phyloP scores from a whole-genome alignment of 2,888 invertebrate species.

The Hipparchia semele region DNA sequence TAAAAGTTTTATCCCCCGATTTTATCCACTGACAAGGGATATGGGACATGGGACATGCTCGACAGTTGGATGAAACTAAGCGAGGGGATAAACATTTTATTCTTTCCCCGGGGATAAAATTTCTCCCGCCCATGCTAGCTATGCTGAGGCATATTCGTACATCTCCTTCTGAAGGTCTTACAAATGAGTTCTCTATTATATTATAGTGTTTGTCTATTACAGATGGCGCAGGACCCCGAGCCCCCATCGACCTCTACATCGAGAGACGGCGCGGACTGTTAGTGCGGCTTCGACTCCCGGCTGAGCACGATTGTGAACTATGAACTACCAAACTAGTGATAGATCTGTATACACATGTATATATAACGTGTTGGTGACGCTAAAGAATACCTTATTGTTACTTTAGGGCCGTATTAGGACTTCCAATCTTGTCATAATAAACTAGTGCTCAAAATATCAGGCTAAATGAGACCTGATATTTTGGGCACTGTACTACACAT shows the following conservation, averaged over 20 bases:
- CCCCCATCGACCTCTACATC: slow-evolving; percentile 58
- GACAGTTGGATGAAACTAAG: no score
- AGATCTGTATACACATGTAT: slow-evolving; percentile 53
- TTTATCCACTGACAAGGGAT: no score
- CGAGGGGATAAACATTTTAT: no score
- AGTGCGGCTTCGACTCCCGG: slow-evolving; percentile 44
- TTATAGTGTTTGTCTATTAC: slow-evolving; percentile 45
- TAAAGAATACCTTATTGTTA: slow-evolving; percentile 45
- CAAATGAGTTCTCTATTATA: no score
- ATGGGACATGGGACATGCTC: no score
- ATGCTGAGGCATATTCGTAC: no score
- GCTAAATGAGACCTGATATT: background rate
- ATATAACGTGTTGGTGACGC: slow-evolving; percentile 46
- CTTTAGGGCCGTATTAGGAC: slow-evolving; percentile 32
- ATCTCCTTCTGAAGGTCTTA: no score
- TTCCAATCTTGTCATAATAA: background rate
- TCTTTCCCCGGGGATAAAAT: no score
- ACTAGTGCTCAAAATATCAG: background rate
- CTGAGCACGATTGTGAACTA: slow-evolving; percentile 46
- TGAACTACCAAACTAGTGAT: slow-evolving; percentile 49
- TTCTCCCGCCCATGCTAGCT: background rate
- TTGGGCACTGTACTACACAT: background rate
- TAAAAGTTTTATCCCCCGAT: no score
- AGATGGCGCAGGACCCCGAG: slow-evolving; percentile 70
- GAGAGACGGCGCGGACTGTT: slow-evolving; percentile 50